Base-by-base conservation (phyloP, 2,888 invertebrate genomes). In the Acleris literana region DNA sequence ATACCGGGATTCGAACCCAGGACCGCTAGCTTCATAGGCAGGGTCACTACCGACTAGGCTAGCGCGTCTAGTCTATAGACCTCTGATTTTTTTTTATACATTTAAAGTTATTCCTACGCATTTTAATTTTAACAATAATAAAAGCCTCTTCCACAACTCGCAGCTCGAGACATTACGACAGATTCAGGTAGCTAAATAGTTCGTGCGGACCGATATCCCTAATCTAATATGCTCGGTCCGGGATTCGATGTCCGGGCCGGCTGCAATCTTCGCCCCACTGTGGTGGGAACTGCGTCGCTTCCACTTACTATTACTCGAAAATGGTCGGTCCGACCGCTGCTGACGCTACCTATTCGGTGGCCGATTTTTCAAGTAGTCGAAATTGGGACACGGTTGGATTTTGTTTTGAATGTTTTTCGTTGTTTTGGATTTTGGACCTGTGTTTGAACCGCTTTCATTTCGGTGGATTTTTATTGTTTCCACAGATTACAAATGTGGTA, bases 171-270 rank as follows among this genome's bases (percentile, higher is more conserved):
- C 74, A 64, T 57, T 74, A 74, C 70, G 72, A 76, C 72, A 71
- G 77, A 78, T 76, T 80, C 78, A 80, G 81, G 79, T 79, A 74
- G 67, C 79, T 86, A 84, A 86, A 86, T 84, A 87, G 83, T 83
- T 81, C 73, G 79, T 79, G 77, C 73, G 74, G 76, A 78, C 76
- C 80, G 81, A 85, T 83, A 80, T 85, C 79, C 84, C 81, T 87
- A 85, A 87, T 88, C 86, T 86, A 87, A 88, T 86, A 85, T 84
- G 81, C 83, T 78, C 76, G 79, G 81, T 84, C 80, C 80, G 80
- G 76, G 77, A 70, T 70, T 70, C 70, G 74, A 65, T 70, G 64
- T 71, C 56, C 61, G 62, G 48, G 43, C 49, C 53, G 48, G 57
- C 46, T 59, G 68, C 58, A 59, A 69, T 63, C 62, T 59, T 64